These are phyloP conservation scores for Dicrurus megarhynchus DNA, from an alignment of 2,113 vertebrate genomes.

Conservation along the genomic window DNA sequence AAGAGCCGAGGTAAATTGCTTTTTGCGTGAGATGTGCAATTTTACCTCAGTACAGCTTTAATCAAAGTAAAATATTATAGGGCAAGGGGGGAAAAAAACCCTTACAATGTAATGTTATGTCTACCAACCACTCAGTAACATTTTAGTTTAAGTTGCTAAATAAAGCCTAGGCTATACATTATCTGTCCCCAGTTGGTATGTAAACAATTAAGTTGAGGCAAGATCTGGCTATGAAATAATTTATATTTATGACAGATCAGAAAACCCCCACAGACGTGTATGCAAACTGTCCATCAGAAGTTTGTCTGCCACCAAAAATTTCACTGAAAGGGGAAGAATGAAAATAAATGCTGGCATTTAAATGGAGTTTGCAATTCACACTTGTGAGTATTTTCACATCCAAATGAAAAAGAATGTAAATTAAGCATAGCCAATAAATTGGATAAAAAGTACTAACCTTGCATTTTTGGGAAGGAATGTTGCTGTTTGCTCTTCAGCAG, in stretches of 20 bases:
- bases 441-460: slow-evolving; percentile 17
- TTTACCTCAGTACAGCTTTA: slow-evolving; percentile 65
- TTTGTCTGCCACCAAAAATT: slow-evolving; percentile 9
- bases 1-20: slow-evolving; percentile 66
- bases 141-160: slow-evolving; percentile 39
- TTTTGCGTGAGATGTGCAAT: slow-evolving; percentile 27
- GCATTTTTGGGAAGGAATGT: neutral
- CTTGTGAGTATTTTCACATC: neutral
- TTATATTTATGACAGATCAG: neutral
- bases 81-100: neutral
- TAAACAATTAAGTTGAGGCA: slow-evolving; percentile 6
- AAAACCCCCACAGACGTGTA: neutral
- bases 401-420: slow-evolving; percentile 31
- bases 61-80: slow-evolving; percentile 65
- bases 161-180: slow-evolving; percentile 1
- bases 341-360: slow-evolving; percentile 35
- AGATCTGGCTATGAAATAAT: neutral
- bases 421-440: neutral
- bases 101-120: slow-evolving; percentile 40
- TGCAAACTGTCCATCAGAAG: neutral
- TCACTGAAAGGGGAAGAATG: neutral
- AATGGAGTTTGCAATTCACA: neutral
- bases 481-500: neutral
- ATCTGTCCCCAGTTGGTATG: neutral
- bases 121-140: slow-evolving; percentile 47